Conservation (phyloP, 2,113 vertebrate genomes). For the Candoia aspera region DNA sequence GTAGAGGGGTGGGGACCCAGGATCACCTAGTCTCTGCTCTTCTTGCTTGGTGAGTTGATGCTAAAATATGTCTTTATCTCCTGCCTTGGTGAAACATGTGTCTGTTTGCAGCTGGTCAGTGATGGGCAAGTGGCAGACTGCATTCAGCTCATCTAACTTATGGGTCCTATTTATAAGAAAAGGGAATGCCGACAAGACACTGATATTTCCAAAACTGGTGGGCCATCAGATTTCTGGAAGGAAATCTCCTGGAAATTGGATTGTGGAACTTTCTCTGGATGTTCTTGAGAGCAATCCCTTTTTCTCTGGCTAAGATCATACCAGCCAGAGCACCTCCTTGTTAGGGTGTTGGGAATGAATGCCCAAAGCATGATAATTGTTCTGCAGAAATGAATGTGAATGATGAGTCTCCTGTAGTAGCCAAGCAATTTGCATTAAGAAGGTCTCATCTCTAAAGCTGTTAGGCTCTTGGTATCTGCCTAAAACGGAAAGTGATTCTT, state of each 20-base stretch:
- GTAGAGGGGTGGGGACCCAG: background rate
- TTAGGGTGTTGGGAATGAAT: too few species aligned
- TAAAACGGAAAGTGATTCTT: too few species aligned
- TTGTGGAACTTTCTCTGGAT: too few species aligned
- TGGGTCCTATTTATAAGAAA: background rate
- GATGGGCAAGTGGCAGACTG: background rate
- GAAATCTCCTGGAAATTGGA: too few species aligned
- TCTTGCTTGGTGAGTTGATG: slow-evolving; percentile 9
- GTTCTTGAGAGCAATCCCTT: too few species aligned
- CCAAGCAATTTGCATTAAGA: background rate
- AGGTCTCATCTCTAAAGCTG: background rate
- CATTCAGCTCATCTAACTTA: background rate
- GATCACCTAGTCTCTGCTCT: slow-evolving; percentile 1
- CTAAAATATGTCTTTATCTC: background rate
- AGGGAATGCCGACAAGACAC: background rate
- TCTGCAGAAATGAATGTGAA: background rate
- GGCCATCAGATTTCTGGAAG: too few species aligned
- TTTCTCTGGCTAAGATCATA: too few species aligned
- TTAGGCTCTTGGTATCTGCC: too few species aligned
- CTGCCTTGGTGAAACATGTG: background rate
- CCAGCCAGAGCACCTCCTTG: too few species aligned
- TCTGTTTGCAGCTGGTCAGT: background rate
- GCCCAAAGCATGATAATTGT: background rate
- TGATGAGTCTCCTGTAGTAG: background rate
- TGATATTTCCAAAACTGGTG: too few species aligned